These are phyloP conservation scores for Procambarus virginalis DNA, from an alignment of 1,140 invertebrate genomes.

Conservation along the genomic window DNA sequence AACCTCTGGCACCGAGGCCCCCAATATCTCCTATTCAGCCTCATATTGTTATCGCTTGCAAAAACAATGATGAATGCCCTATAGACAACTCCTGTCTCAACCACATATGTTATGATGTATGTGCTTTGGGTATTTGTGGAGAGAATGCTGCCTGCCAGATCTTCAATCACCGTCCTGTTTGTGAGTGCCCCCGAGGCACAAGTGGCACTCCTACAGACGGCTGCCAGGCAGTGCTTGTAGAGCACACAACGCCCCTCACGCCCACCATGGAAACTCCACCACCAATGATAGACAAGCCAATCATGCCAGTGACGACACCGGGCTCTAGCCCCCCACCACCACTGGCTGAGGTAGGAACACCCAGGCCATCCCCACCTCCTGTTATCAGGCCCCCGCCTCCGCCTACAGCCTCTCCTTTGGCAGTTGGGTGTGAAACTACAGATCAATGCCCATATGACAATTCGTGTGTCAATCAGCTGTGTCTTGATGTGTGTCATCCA, in stretches of 20 bases:
- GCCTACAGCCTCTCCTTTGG: conserved; percentile 74
- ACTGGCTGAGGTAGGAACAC: not conserved
- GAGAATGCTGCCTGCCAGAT: conserved; percentile 73
- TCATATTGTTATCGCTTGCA: conserved; percentile 79
- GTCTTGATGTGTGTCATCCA: conserved; percentile 79
- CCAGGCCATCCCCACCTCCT: conserved; percentile 25
- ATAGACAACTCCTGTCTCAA: conserved; percentile 69
- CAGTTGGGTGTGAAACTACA: conserved; percentile 83
- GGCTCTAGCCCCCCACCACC: conserved; percentile 22
- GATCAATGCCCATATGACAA: conserved; percentile 86
- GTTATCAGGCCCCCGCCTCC: conserved; percentile 29
- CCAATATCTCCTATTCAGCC: conserved; percentile 41
- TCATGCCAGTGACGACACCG: conserved; percentile 33
- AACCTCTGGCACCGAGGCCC: conserved; percentile 71
- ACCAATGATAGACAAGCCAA: conserved; percentile 10
- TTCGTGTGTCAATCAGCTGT: conserved; percentile 85
- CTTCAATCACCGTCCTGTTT: conserved; percentile 79
- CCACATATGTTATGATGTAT: conserved; percentile 71
- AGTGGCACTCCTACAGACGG: conserved; percentile 71
- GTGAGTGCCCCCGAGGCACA: conserved; percentile 80
- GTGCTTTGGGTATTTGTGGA: conserved; percentile 78
- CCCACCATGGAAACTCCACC: conserved; percentile 35
- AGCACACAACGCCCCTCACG: conserved; percentile 15
- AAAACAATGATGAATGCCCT: conserved; percentile 83
- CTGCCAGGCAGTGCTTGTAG: conserved; percentile 72